These are phyloP conservation scores for Homarus americanus DNA, from an alignment of 1,140 invertebrate genomes.

Conservation along the genomic window DNA sequence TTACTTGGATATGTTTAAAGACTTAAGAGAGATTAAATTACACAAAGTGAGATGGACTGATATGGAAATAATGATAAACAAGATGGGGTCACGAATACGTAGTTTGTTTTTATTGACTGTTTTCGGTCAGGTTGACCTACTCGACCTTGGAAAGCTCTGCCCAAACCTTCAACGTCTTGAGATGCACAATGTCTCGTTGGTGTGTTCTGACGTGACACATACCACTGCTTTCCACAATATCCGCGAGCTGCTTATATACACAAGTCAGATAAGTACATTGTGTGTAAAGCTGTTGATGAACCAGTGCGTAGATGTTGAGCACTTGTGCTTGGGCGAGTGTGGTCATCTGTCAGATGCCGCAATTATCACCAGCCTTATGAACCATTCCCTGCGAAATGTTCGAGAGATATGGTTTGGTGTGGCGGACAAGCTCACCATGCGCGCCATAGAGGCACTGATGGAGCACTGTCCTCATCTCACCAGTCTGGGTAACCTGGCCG, in stretches of 20 bases:
- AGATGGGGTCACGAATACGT: slow-evolving; percentile 39
- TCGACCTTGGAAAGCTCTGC: slow-evolving; percentile 47
- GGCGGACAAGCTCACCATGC: slow-evolving; percentile 44
- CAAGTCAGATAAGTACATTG: slow-evolving; percentile 2
- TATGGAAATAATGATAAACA: slow-evolving; percentile 20
- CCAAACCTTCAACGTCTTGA: slow-evolving; percentile 48
- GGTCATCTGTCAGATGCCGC: slow-evolving; percentile 37
- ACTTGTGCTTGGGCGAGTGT: slow-evolving; percentile 45
- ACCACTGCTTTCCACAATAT: slow-evolving; percentile 20
- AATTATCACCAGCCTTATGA: slow-evolving; percentile 5
- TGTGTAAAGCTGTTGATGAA: slow-evolving; percentile 45
- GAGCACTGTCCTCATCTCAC: slow-evolving; percentile 53
- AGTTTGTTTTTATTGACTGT: slow-evolving; percentile 56
- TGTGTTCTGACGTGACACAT: background rate
- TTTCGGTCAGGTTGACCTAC: slow-evolving; percentile 46
- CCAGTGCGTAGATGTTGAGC: slow-evolving; percentile 43
- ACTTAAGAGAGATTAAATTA: slow-evolving; percentile 46
- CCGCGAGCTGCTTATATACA: slow-evolving; percentile 47
- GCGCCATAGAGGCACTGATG: slow-evolving; percentile 27
- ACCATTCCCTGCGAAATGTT: slow-evolving; percentile 26
- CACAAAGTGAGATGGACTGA: slow-evolving; percentile 63
- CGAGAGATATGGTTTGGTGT: slow-evolving; percentile 52
- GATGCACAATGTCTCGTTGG: slow-evolving; percentile 18
- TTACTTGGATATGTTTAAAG: slow-evolving; percentile 40
- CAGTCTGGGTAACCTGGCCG: slow-evolving; percentile 54